Conservation (phyloP, 2,797 vertebrate species). For the Ciconia nigra region DNA sequence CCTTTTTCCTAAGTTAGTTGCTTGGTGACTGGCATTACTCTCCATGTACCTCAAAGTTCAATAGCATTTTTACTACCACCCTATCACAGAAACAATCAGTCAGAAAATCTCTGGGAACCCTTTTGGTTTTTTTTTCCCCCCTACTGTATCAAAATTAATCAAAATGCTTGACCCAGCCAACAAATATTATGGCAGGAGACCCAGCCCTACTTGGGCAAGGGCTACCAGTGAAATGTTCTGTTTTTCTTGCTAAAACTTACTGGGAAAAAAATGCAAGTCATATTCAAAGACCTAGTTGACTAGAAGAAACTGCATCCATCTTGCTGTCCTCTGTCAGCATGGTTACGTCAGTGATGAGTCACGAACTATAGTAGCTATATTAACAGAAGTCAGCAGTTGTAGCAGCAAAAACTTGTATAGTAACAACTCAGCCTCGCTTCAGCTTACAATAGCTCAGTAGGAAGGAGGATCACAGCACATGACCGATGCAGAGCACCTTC, state of each 20-base stretch:
- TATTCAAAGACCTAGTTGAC: not conserved
- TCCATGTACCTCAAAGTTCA: not conserved
- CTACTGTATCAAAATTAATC: not conserved
- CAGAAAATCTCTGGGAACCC: not conserved
- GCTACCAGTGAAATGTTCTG: not conserved
- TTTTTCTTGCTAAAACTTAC: not conserved
- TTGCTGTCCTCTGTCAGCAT: not conserved
- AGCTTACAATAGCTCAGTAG: not conserved
- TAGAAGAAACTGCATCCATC: not conserved
- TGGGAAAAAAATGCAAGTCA: not conserved
- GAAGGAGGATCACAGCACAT: fast-evolving
- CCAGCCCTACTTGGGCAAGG: not conserved
- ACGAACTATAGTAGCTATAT: not conserved
- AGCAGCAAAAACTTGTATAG: not conserved
- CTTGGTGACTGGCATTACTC: constrained; percentile 1
- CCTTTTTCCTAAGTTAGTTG: not conserved
- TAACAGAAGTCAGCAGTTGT: not conserved
- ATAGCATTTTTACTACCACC: not conserved
- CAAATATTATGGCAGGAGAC: not conserved
- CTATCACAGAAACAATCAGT: not conserved
- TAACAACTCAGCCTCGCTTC: not conserved
- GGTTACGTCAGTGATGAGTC: not conserved
- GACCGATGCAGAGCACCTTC: fast-evolving
- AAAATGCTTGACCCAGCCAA: not conserved
- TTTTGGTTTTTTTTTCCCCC: not conserved